Evolutionary conservation across 2,888 invertebrate genomes (phyloP).

Genomic region (Villa cingulata): DNA sequence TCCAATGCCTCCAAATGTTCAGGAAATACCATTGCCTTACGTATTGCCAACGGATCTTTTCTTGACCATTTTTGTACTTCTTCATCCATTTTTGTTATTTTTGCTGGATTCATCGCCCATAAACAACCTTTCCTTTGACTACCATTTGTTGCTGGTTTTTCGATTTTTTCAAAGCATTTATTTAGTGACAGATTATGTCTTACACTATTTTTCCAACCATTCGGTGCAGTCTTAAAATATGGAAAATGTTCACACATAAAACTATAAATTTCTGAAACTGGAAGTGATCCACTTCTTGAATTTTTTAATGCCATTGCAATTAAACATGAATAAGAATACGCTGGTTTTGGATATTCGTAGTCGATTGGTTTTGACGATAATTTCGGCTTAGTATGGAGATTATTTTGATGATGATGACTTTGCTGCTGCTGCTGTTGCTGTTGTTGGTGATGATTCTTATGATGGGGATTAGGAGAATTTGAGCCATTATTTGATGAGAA

Average conservation of each 20-base stretch:
- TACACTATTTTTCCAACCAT: slow-evolving; percentile 98
- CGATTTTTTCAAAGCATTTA: slow-evolving; percentile 97
- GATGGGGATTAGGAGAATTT: background rate
- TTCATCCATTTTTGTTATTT: slow-evolving; percentile 93
- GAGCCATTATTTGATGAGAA: background rate
- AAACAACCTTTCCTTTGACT: slow-evolving; percentile 77
- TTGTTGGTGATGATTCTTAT: too few species aligned
- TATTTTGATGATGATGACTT: background rate
- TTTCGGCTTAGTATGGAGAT: too few species aligned
- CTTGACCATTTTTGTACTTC: slow-evolving; percentile 96
- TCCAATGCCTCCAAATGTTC: slow-evolving; percentile 72
- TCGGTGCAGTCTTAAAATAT: slow-evolving; percentile 95
- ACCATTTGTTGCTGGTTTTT: slow-evolving; percentile 80
- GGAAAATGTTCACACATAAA: slow-evolving; percentile 99
- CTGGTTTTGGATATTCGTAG: slow-evolving; percentile 77
- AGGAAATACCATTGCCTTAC: slow-evolving; percentile 88
- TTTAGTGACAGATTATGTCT: slow-evolving; percentile 93
- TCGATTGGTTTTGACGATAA: background rate
- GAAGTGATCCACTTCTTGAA: slow-evolving; percentile 82
- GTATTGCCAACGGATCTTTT: slow-evolving; percentile 85
- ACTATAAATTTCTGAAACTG: slow-evolving; percentile 96
- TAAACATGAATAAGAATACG: slow-evolving; percentile 94
- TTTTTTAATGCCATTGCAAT: slow-evolving; percentile 98
- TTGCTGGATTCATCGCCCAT: slow-evolving; percentile 94
- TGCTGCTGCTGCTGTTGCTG: background rate